phyloP scores from a whole-genome alignment of 1,140 invertebrate species.

The Physella acuta region DNA sequence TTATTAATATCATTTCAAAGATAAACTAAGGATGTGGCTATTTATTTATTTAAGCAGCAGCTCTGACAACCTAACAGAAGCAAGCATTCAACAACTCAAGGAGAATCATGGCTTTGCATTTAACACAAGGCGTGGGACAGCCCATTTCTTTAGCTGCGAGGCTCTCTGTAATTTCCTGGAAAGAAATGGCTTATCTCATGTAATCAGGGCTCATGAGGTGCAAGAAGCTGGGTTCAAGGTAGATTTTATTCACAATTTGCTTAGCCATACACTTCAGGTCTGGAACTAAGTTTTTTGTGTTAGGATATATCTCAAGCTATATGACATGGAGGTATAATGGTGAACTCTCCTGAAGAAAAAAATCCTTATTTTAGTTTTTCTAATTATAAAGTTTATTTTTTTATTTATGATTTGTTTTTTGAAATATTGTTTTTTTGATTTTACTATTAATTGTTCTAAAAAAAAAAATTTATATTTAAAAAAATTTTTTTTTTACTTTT shows the following conservation, averaged over 20 bases:
- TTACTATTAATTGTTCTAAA: too few relatives aligned
- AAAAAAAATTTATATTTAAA: background rate
- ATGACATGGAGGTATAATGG: too few relatives aligned
- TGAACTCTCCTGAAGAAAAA: too few relatives aligned
- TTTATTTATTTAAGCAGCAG: conserved; percentile 41
- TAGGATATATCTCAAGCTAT: too few relatives aligned
- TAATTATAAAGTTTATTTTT: too few relatives aligned
- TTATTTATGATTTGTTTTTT: too few relatives aligned
- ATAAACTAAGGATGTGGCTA: too few relatives aligned
- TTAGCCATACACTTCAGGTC: background rate
- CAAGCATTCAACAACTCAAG: conserved; percentile 63
- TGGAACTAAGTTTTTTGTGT: too few relatives aligned
- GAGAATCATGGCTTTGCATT: conserved; percentile 70
- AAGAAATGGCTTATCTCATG: conserved; percentile 68
- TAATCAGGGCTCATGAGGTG: conserved; percentile 75
- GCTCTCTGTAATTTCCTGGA: conserved; percentile 71
- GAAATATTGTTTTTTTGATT: too few relatives aligned
- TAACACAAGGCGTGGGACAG: conserved; percentile 73
- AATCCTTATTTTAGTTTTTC: too few relatives aligned
- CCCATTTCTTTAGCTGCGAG: conserved; percentile 70
- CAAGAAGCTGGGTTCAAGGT: conserved; percentile 73
- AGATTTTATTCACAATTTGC: too few relatives aligned
- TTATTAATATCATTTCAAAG: too few relatives aligned
- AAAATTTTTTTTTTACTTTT: background rate
- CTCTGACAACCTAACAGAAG: conserved; percentile 58